Conservation (phyloP, 64 coral and sea anemone genomes). For the Montipora sp. region DNA sequence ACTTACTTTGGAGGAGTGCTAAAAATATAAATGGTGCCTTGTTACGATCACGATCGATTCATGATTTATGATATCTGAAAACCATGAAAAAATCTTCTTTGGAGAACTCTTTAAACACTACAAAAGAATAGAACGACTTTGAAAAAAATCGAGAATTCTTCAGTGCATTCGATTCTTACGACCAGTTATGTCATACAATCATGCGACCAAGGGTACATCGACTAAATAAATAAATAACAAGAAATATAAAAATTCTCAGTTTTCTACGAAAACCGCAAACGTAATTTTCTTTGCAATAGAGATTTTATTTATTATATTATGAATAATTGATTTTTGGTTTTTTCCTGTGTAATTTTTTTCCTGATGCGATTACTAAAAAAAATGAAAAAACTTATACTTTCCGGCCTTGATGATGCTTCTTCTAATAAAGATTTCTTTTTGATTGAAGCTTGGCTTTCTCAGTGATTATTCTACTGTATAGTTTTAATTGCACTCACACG, state of each 20-base stretch:
- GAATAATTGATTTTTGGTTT: neutral
- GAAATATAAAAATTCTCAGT: neutral
- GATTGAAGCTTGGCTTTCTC: too few species aligned
- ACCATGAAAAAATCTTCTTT: neutral
- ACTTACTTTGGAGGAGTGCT: neutral
- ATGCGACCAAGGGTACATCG: neutral
- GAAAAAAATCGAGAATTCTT: too few species aligned
- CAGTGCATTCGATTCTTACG: too few species aligned
- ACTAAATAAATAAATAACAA: neutral
- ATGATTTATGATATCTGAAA: slow-evolving; percentile 4
- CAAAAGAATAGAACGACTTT: too few species aligned
- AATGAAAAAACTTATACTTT: too few species aligned
- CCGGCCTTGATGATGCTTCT: too few species aligned
- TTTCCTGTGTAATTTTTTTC: neutral
- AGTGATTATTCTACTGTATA: too few species aligned
- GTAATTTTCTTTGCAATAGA: slow-evolving; percentile 5
- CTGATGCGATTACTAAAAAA: too few species aligned
- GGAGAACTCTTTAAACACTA: too few species aligned
- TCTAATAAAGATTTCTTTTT: too few species aligned
- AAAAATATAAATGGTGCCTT: neutral
- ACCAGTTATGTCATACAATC: neutral
- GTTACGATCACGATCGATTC: neutral
- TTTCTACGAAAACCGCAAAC: neutral
- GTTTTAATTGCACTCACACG: too few species aligned
- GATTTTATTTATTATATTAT: neutral